Base-by-base conservation (phyloP, 2,113 vertebrate species). In the Mola mola region DNA sequence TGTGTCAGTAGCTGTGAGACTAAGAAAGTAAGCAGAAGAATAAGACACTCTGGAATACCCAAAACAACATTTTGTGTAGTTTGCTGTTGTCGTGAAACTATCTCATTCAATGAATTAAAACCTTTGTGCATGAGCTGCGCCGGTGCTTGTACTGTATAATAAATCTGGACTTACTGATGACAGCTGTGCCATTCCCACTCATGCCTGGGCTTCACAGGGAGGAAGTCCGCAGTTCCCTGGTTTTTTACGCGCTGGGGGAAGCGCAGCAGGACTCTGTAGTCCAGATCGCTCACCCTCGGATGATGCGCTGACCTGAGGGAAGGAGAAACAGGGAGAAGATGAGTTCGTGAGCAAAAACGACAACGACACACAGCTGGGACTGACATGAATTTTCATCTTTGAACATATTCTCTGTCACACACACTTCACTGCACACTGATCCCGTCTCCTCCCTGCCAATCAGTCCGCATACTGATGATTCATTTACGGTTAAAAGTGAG, bases 121-220 rank as follows among this genome's bases (percentile, higher is more conserved):
- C n/a, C n/a, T n/a, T n/a, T n/a, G n/a, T n/a, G n/a, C n/a, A n/a
- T n/a, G n/a, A n/a, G n/a, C n/a, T n/a, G n/a, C n/a, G n/a, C n/a
- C n/a, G n/a, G n/a, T n/a, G n/a, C n/a, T n/a, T n/a, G n/a, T n/a
- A n/a, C n/a, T n/a, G n/a, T n/a, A n/a, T n/a, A 8, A 1, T 10
- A 13, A 4, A 25, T 15, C 0, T 37, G 25, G 37, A 78, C 91
- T 89, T 55, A 94, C 93, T 92, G 92, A 55, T 94, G 93, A 55
- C 93, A 94, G 79, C 91, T 93, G 81, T 94, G 93, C 93, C 93
- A 94, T 67, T 94, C 92, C 93, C 93, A 94, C 44, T 90, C 75
- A 16, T 92, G 91, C 31, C 85, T 86, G 16, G 92, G 92, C 66
- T 86, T 93, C 70, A 88, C 56, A 0, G 93, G 93, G n/a, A 94